Evolutionary conservation across 2,113 vertebrate genomes (phyloP), one percentile per base, ranked within the genome.

Genomic region (Clarias gariepinus): DNA sequence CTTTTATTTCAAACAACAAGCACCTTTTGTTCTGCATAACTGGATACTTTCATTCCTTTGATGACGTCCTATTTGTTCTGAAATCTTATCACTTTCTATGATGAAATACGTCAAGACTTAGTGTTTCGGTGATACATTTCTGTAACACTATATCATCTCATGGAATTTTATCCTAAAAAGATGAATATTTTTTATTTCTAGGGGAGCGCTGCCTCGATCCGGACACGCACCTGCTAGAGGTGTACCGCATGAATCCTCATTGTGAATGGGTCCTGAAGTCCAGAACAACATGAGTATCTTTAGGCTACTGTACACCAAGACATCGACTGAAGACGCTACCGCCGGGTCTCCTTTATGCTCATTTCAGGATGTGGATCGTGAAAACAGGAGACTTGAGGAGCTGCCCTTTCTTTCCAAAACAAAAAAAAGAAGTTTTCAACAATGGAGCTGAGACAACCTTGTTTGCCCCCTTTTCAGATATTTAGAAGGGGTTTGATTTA

Each of bases 231-330:
- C 94, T 99, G 84, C 90, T 98, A 88, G 97, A 98, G 33, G 95
- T 99, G 60, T 97, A 98, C 93, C 95, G 36, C 80, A 95, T 95
- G 12, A 99, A 99, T 89, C 97, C 98, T 89, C 94, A 95, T 80
- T 98, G 98, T 91, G 96, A 97, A 87, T 99, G 98, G 98, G 94
- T 98, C 88, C 95, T 99, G 90, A 98, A 99, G 90, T 96, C 96
- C 71, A 94, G 95, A 82, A 88, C 91, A 81, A 94, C 91, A 90
- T 96, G 94, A 95, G 90, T 9, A 36, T 55, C 21, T 64, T 23
- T 25, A 21, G 12, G 10, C 41, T 55, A 8, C n/a, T n/a, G n/a
- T n/a, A n/a, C 57, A 74, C 80, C 87, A 52, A 47, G 21, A 61
- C 41, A 73, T 68, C 9, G n/a, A 69, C 52, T 28, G 69, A 53